Base-by-base conservation (phyloP, 2,888 invertebrate genomes). In the Philopedon plagiatum region DNA sequence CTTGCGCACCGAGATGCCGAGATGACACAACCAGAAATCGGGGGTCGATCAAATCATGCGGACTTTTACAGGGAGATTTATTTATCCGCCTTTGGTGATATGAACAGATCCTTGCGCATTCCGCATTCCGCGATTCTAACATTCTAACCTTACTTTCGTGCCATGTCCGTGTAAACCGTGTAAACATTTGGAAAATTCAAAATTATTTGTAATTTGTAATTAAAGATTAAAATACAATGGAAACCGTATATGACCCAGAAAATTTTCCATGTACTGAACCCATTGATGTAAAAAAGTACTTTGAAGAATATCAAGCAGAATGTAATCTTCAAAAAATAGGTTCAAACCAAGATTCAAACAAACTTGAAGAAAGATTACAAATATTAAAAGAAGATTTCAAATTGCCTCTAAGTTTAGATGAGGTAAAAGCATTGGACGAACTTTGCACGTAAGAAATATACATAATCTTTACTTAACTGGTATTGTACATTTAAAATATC, bases 181-280 rank as follows among this genome's bases (percentile, higher is more conserved):
- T n/a, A n/a, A n/a, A n/a, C n/a, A n/a, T n/a, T n/a, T n/a, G n/a
- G n/a, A n/a, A n/a, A n/a, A n/a, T n/a, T n/a, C n/a, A n/a, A n/a
- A n/a, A n/a, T n/a, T n/a, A n/a, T n/a, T n/a, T n/a, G n/a, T n/a
- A n/a, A n/a, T n/a, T n/a, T n/a, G n/a, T n/a, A n/a, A n/a, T 26
- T 7, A 5, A 5, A 5, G 7, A 5, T 26, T 39, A 13, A 19
- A 19, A 44, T 13, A 61, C 39, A 21, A 77, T 77, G 77, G 76
- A 76, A 62, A 71, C 76, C 51, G 66, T 76, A 23, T 77, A 76
- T 65, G 29, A 58, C 13, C 75, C 74, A 0, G 61, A 62, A 58
- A 51, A 37, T 13, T 74, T 41, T 32, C 21, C 23, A 18, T 58
- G 75, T 3, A 70, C 77, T 29, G 65, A 65, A 29, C 67, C 60